Evolutionary conservation across 92 coral and sea anemone genomes (phyloP), one percentile per base, ranked within the genome.

Genomic region (Blastomussa wellsi): DNA sequence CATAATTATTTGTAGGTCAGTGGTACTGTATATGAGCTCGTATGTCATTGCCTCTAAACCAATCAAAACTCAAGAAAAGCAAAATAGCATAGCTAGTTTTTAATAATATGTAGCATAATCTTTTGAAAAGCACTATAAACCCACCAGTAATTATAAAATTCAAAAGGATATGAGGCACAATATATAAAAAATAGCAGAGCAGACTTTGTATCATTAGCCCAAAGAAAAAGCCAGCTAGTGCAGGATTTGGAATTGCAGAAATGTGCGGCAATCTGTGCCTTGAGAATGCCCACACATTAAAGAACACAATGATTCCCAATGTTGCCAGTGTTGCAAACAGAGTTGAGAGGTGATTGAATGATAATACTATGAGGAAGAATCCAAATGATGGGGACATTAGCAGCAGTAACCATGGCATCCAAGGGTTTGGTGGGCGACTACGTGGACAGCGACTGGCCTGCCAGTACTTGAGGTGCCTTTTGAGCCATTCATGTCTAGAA

Each of bases 101-200:
- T n/a, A n/a, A n/a, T n/a, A n/a, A n/a, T n/a, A n/a, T n/a, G n/a
- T n/a, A n/a, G n/a, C n/a, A n/a, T n/a, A n/a, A n/a, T n/a, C n/a
- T n/a, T n/a, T n/a, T n/a, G n/a, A n/a, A n/a, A n/a, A n/a, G n/a
- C n/a, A 48, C 11, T 51, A 22, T 51, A 51, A 51, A 51, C 7
- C 57, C 22, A 51, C 57, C 20, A 51, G 22, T 12, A 51, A 5
- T 26, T 70, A 70, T 48, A 79, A 31, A 17, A 53, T 42, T 29
- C 31, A 57, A 73, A 91, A 97, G 99, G 99, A 97, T 97, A 97
- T 92, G 91, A 77, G 99, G 99, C 57, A 84, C 78, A 42, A 97
- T 47, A 49, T 91, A 81, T 31, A 77, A 57, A 65, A 88, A 88
- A 82, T 94, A 92, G 72, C 95, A 93, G 2, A 91, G 32, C 68